Evolutionary conservation across 2,113 vertebrate genomes (phyloP), one percentile per base, ranked within the genome.

Genomic region (Calidris pugnax): DNA sequence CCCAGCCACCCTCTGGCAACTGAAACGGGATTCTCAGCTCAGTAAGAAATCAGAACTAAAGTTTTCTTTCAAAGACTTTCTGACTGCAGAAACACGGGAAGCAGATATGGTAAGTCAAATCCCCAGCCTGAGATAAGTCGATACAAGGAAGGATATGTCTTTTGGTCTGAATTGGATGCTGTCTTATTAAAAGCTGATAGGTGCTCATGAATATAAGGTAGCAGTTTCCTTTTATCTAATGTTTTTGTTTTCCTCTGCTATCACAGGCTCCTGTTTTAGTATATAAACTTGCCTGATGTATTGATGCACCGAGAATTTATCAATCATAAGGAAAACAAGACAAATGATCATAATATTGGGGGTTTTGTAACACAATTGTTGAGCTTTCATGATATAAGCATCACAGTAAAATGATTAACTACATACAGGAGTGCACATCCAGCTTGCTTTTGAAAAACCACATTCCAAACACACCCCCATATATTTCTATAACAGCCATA

Each of bases 161-260:
- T 94, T 89, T 78, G 60, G 85, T 79, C 73, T 93, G 86, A 92
- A 81, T 33, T 85, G 27, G 33, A 67, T 75, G 60, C 35, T 57
- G 24, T 74, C 74, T 90, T 88, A 93, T 81, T 87, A 93, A 88
- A 95, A 57, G 76, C 56, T 84, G 85, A 84, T 86, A 90, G 85
- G 32, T 78, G 21, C 48, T 92, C 47, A 75, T 60, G 64, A 93
- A 90, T 86, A 14, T 35, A 85, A 93, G 85, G 67, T 78, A 84
- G 71, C 47, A 57, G 79, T 71, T 93, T 89, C 64, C 83, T 92
- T 96, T 80, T 81, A 90, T 67, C 55, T 80, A 71, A 71, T 4
- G 17, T 8, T 87, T 93, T 87, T 76, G 27, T 48, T 91, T 53
- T 37, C 68, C 23, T 85, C 75, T 86, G 47, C 84, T 84, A 78